These are phyloP conservation scores for Morpho deidamia DNA, from an alignment of 2,888 invertebrate species.

Conservation along the genomic window DNA sequence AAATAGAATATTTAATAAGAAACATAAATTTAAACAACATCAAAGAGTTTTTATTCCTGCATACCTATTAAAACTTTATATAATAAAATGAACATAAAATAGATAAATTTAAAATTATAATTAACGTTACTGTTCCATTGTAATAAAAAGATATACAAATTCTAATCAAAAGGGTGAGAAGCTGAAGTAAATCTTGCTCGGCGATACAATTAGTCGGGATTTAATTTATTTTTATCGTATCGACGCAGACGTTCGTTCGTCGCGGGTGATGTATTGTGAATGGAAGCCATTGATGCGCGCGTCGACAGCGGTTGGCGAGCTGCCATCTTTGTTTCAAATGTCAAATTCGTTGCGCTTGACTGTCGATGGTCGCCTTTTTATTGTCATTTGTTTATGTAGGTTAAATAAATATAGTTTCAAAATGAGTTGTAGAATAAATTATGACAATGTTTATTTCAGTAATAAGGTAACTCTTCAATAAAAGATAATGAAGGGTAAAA, in stretches of 20 bases:
- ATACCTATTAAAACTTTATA: too few species aligned
- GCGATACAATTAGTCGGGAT: conserved; percentile 13
- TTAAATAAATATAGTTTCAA: conserved; percentile 16
- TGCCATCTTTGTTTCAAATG: conserved; percentile 37
- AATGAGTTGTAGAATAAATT: background rate
- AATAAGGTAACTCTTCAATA: background rate
- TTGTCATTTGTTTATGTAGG: conserved; percentile 16
- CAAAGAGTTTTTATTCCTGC: too few species aligned
- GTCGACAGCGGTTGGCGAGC: conserved; percentile 28
- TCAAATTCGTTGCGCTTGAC: conserved; percentile 25
- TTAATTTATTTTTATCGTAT: conserved; percentile 11
- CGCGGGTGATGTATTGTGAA: conserved; percentile 22
- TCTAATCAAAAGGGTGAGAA: conserved; percentile 13
- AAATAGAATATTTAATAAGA: background rate
- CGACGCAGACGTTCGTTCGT: conserved; percentile 9
- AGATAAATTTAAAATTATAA: background rate
- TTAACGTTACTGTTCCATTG: background rate
- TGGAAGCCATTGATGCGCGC: conserved; percentile 34
- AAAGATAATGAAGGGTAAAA: too few species aligned
- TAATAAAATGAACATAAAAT: too few species aligned
- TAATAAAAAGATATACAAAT: background rate
- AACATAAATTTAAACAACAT: background rate
- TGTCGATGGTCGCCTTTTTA: conserved; percentile 22
- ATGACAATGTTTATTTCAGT: background rate
- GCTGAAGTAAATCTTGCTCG: conserved; percentile 13